Percentiles rank a stretch among this genome's conserved stretches.
Conservation (phyloP, 2,797 vertebrate species). For the Hippopotamyrus pictus region DNA sequence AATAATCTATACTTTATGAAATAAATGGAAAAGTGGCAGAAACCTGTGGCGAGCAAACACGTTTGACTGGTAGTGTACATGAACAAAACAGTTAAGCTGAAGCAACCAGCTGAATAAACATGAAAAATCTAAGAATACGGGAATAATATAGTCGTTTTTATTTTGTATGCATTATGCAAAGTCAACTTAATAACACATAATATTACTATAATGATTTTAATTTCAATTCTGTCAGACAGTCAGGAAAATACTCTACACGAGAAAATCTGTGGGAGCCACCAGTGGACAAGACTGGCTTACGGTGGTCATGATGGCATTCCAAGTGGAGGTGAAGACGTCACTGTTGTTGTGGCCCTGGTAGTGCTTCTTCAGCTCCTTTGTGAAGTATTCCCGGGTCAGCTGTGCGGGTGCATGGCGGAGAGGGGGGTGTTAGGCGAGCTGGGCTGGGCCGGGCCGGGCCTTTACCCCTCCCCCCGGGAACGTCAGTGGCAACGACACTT, state of each 20-base stretch:
- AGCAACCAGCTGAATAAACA: neutral
- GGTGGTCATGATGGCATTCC: constrained; percentile 94
- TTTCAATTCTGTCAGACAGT: neutral
- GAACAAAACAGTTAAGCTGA: neutral
- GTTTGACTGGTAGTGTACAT: neutral
- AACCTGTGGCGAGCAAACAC: neutral
- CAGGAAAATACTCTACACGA: neutral
- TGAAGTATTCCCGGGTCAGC: constrained; percentile 91
- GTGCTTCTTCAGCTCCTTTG: constrained; percentile 83
- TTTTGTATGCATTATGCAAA: neutral
- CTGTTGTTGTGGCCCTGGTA: constrained; percentile 84
- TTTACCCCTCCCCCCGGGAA: neutral
- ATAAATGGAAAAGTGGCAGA: neutral
- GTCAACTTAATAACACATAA: neutral
- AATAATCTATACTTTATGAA: neutral
- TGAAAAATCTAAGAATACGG: neutral
- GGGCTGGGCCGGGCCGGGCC: neutral
- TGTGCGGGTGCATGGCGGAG: constrained; percentile 36
- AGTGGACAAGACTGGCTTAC: constrained; percentile 56
- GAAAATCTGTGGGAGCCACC: neutral
- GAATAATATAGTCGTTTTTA: neutral
- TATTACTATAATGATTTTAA: neutral
- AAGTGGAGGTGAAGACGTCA: constrained; percentile 83
- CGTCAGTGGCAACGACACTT: constrained; percentile 45
- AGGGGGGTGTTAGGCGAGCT: constrained; percentile 8